A percentile compares a stretch with the other conserved stretches of the same genome.
Evolutionary conservation across 2,113 vertebrate species (phyloP).

Genomic region (Taurulus bubalis): DNA sequence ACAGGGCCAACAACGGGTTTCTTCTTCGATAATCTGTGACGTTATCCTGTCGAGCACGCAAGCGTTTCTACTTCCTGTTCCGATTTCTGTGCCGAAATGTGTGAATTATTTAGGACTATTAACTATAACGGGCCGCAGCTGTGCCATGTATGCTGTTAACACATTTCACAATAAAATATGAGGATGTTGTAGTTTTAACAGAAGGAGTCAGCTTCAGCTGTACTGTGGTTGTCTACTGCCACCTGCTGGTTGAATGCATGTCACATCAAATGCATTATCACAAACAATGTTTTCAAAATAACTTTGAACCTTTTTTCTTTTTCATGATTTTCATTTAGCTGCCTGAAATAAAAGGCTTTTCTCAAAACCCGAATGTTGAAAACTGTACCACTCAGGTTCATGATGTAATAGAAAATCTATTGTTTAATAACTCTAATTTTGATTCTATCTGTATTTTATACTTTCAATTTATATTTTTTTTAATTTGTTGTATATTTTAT

Average conservation of each 20-base stretch:
- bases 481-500: not conserved
- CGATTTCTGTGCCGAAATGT: not conserved
- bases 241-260: conserved; percentile 45
- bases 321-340: not conserved
- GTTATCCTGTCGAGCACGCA: conserved; percentile 13
- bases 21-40: conserved; percentile 30
- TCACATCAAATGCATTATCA: not conserved
- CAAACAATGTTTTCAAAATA: not conserved
- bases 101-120: not conserved
- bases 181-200: conserved; percentile 1
- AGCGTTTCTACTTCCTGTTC: conserved; percentile 22
- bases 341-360: not conserved
- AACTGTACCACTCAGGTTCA: not conserved
- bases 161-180: not conserved
- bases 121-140: not conserved
- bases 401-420: not conserved
- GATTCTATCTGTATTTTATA: not conserved
- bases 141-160: too few species aligned
- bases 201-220: not conserved
- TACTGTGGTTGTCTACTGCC: conserved; percentile 59
- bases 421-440: not conserved
- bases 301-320: not conserved
- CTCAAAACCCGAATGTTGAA: not conserved
- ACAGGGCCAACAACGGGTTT: conserved; percentile 68
- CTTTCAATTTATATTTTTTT: not conserved